These are phyloP conservation scores for Palythoa grandiflora DNA, from an alignment of 92 coral and sea anemone genomes.

Conservation along the genomic window DNA sequence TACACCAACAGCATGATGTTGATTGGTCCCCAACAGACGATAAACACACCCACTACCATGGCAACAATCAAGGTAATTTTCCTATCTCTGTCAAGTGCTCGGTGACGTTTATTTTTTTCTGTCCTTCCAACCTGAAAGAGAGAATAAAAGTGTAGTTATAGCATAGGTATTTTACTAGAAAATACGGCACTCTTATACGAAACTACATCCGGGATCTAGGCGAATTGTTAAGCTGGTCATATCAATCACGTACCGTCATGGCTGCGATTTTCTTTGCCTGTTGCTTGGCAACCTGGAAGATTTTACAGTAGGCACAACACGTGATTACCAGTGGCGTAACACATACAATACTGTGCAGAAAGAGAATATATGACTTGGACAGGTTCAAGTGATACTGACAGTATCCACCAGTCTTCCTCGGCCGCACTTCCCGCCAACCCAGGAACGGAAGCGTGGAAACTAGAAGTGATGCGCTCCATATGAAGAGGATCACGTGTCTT, in stretches of 20 bases:
- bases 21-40: conserved; percentile 89
- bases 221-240: too few species aligned
- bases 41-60: conserved; percentile 81
- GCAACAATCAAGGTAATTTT: conserved; percentile 85
- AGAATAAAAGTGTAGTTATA: not conserved
- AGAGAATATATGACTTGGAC: conserved; percentile 75
- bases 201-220: too few species aligned
- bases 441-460: conserved; percentile 79
- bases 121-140: conserved; percentile 59
- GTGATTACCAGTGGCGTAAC: conserved; percentile 79
- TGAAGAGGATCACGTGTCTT: conserved; percentile 57
- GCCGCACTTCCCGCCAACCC: conserved; percentile 83
- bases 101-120: conserved; percentile 68
- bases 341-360: conserved; percentile 77
- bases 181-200: not conserved
- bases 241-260: conserved; percentile 63
- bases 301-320: conserved; percentile 79
- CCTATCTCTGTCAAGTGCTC: conserved; percentile 75
- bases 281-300: conserved; percentile 79
- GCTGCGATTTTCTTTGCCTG: conserved; percentile 82
- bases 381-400: conserved; percentile 88
- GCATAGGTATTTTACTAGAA: not conserved
- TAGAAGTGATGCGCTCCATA: conserved; percentile 73
- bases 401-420: conserved; percentile 72
- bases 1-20: conserved; percentile 79